These are phyloP conservation scores for Hafferia zeledoni DNA, from an alignment of 2,797 vertebrate species.

Conservation along the genomic window DNA sequence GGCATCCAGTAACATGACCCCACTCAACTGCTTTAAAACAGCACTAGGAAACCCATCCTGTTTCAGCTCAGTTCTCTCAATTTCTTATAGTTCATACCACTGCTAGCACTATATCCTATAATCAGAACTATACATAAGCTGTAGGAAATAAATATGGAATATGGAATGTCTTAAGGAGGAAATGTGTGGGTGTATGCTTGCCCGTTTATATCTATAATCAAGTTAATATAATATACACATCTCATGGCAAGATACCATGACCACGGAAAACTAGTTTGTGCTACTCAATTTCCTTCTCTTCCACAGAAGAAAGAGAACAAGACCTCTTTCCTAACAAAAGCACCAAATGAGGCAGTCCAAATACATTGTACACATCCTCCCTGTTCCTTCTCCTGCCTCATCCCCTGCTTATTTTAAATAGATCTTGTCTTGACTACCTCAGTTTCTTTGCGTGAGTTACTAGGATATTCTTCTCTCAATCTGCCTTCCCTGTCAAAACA, in stretches of 20 bases:
- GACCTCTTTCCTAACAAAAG: background rate
- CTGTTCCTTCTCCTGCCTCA: background rate
- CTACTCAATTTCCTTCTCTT: background rate
- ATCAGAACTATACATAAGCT: background rate
- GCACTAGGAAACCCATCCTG: background rate
- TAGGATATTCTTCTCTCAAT: background rate
- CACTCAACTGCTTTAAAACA: background rate
- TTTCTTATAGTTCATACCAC: background rate
- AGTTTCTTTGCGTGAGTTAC: background rate
- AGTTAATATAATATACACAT: background rate
- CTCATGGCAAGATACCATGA: background rate
- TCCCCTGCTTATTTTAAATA: background rate
- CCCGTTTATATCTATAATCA: background rate
- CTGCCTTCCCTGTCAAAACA: slow-evolving; percentile 8
- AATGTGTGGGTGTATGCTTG: background rate
- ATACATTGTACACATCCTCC: background rate
- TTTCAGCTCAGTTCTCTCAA: background rate
- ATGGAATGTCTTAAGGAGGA: background rate
- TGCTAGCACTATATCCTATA: background rate
- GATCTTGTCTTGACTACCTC: background rate
- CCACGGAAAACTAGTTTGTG: background rate
- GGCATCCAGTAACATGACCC: background rate
- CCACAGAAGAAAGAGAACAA: background rate
- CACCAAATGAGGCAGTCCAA: background rate
- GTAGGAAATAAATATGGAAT: background rate